phyloP scores from a whole-genome alignment of 2,888 invertebrate species.

The Gryllus longicercus region DNA sequence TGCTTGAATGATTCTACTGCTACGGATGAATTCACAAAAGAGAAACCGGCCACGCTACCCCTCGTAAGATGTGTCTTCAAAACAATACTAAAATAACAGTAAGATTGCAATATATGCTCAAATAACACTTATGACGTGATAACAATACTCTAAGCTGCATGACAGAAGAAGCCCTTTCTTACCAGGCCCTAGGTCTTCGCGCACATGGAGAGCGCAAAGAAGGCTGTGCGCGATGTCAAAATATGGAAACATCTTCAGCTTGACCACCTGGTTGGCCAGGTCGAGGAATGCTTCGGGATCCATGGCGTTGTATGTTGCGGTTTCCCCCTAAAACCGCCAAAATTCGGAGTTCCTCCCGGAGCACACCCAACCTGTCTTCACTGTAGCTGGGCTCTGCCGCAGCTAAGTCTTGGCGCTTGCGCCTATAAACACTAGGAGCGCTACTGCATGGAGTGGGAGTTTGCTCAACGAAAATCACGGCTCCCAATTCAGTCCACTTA shows the following conservation, averaged over 20 bases:
- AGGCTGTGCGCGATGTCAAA: slow-evolving; percentile 98
- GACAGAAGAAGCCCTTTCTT: slow-evolving; percentile 46
- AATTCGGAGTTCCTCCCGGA: slow-evolving; percentile 24
- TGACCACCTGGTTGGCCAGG: slow-evolving; percentile 97
- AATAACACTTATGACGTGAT: too few species aligned
- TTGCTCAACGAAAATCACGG: slow-evolving; percentile 8
- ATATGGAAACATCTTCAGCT: slow-evolving; percentile 99
- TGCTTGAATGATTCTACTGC: slow-evolving; percentile 21
- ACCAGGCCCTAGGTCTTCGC: slow-evolving; percentile 93
- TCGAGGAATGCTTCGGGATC: slow-evolving; percentile 96
- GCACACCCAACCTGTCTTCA: slow-evolving; percentile 31
- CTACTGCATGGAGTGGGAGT: slow-evolving; percentile 3
- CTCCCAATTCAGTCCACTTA: neutral
- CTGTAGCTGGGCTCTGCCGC: slow-evolving; percentile 31
- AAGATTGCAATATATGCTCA: too few species aligned
- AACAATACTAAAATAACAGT: neutral
- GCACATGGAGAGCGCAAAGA: slow-evolving; percentile 88
- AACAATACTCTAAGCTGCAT: neutral
- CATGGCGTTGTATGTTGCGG: slow-evolving; percentile 54
- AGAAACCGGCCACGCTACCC: neutral
- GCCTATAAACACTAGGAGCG: neutral
- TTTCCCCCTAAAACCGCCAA: slow-evolving; percentile 29
- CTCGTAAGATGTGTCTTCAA: neutral
- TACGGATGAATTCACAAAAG: neutral
- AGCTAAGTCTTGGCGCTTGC: neutral